Conservation (phyloP, 1,140 invertebrate species). For the Pseudobourletiella spinata region DNA sequence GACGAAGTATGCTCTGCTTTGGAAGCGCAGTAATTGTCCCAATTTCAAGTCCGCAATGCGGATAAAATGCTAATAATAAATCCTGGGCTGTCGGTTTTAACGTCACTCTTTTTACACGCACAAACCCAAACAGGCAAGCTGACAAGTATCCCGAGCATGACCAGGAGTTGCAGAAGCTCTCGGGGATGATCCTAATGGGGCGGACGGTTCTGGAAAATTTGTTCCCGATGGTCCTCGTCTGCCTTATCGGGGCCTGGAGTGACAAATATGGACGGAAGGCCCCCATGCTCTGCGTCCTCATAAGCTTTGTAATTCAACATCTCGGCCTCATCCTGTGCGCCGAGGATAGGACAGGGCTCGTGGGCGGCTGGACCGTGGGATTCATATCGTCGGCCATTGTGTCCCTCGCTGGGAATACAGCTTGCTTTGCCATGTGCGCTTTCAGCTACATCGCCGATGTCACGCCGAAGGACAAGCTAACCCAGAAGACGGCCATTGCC, state of each 20-base stretch:
- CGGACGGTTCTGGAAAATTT: conserved; percentile 52
- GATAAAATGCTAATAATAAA: conserved; percentile 2
- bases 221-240: conserved; percentile 48
- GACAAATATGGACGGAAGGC: conserved; percentile 48
- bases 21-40: conserved; percentile 19
- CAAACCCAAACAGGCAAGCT: conserved; percentile 2
- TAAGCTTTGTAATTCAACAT: conserved; percentile 67
- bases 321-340: conserved; percentile 68
- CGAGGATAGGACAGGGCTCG: conserved; percentile 43
- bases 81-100: not conserved
- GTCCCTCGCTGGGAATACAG: conserved; percentile 45
- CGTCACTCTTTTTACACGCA: no score
- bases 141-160: conserved; percentile 9
- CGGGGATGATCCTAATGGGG: conserved; percentile 49
- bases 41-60: no score
- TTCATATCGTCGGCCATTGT: conserved; percentile 45
- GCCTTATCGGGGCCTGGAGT: conserved; percentile 54
- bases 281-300: conserved; percentile 70
- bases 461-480: conserved; percentile 66
- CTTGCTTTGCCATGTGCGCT: conserved; percentile 57
- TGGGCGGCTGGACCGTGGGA: conserved; percentile 21
- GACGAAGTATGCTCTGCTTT: conserved; percentile 63
- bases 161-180: conserved; percentile 45
- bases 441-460: conserved; percentile 84
- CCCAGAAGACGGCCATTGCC: conserved; percentile 65